Percentiles rank a stretch among this genome's conserved stretches.
Evolutionary conservation across 1,140 invertebrate species (phyloP).

Genomic region (Drosophila teissieri): DNA sequence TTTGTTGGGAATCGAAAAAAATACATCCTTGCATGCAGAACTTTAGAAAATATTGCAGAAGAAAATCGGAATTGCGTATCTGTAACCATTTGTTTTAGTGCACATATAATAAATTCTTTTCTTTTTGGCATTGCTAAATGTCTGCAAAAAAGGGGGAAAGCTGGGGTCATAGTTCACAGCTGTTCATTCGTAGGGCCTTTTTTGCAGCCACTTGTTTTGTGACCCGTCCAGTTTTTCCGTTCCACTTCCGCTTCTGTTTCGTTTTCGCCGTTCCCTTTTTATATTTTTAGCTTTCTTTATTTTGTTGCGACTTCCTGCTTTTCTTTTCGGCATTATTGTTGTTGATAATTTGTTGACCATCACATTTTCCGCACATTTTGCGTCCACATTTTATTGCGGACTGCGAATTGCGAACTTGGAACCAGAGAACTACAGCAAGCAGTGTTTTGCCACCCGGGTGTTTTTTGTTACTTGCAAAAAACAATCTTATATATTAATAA

Average conservation of each 20-base stretch:
- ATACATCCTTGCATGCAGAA: neutral
- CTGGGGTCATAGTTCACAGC: constrained; percentile 55
- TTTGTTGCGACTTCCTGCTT: constrained; percentile 11
- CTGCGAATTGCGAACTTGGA: constrained; percentile 18
- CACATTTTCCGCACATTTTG: constrained; percentile 71
- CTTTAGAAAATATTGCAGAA: no score
- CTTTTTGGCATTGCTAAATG: constrained; percentile 34
- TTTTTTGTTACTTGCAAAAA: no score
- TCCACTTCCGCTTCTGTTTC: constrained; percentile 30
- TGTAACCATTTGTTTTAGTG: neutral
- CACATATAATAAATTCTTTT: constrained; percentile 17
- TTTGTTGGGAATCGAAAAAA: no score
- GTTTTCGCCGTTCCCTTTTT: constrained; percentile 4
- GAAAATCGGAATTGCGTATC: no score
- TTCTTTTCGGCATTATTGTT: constrained; percentile 33
- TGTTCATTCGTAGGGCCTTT: constrained; percentile 41
- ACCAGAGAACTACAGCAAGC: no score
- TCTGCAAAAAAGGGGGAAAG: neutral
- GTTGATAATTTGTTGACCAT: constrained; percentile 77
- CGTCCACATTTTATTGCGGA: constrained; percentile 17
- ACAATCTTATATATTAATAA: no score
- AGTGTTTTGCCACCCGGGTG: no score
- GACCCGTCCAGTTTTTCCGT: constrained; percentile 2
- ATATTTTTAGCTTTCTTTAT: constrained; percentile 4
- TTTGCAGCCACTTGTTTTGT: constrained; percentile 32